Evolutionary conservation across 35 echinoderm and acorn worm genomes (phyloP).

Genomic region (Heliocidaris erythrogramma): DNA sequence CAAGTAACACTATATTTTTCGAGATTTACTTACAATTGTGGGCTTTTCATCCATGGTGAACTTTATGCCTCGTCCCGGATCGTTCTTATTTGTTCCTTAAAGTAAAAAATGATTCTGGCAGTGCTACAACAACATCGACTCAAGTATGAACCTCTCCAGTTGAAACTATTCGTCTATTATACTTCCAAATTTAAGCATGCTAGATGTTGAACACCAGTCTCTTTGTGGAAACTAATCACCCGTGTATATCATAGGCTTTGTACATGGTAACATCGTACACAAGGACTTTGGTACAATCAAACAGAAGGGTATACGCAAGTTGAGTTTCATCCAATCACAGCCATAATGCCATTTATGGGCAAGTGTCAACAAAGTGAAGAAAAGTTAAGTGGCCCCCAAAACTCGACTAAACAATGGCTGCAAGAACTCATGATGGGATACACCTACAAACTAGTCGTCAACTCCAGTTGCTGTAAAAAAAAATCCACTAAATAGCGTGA

Average conservation of each 20-base stretch:
- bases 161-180: not conserved
- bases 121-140: not conserved
- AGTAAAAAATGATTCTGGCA: not conserved
- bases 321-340: not conserved
- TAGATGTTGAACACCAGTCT: not conserved
- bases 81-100: not conserved
- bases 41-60: not conserved
- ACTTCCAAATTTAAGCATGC: not conserved
- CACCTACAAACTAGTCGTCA: no score
- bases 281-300: not conserved
- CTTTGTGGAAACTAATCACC: not conserved
- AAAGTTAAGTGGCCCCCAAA: not conserved
- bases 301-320: not conserved
- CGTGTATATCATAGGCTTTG: not conserved
- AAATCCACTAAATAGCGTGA: no score
- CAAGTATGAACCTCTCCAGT: not conserved
- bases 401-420: not conserved
- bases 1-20: no score
- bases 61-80: not conserved
- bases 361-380: not conserved
- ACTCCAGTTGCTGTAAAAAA: no score
- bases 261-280: not conserved
- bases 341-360: not conserved
- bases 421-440: not conserved
- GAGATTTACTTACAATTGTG: not conserved